Evolutionary conservation across 2,113 vertebrate genomes (phyloP).

Genomic region (Hiodon tergisus): DNA sequence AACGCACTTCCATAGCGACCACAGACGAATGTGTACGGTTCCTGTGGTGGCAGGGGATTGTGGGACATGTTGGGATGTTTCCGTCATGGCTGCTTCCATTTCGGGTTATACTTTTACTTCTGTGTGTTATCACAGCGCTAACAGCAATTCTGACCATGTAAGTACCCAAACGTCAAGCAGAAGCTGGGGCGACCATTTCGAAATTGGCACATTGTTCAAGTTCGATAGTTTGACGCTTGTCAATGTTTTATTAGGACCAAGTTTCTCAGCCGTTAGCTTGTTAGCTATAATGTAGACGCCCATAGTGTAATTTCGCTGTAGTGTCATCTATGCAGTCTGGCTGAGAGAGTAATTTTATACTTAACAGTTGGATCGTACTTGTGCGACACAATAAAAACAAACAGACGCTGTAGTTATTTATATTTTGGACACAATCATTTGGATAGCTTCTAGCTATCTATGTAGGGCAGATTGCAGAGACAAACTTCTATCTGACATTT

Average conservation of each 20-base stretch:
- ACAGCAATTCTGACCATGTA: constrained; percentile 95
- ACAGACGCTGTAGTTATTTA: too few relatives aligned
- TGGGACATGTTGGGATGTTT: constrained; percentile 75
- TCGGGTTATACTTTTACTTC: constrained; percentile 99
- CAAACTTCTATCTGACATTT: neutral
- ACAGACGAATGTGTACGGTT: neutral
- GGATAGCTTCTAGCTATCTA: neutral
- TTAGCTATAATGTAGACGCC: neutral
- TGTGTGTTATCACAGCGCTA: constrained; percentile 93
- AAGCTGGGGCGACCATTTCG: neutral
- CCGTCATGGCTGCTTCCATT: constrained; percentile 98
- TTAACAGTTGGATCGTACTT: too few relatives aligned
- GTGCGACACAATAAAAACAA: too few relatives aligned
- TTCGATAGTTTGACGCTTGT: neutral
- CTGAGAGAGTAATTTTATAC: too few relatives aligned
- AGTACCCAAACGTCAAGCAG: constrained; percentile 44
- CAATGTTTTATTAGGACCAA: neutral
- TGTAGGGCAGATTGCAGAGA: neutral
- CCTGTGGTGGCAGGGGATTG: constrained; percentile 55
- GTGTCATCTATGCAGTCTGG: too few relatives aligned
- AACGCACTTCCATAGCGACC: neutral
- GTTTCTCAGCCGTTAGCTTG: neutral
- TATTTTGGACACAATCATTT: too few relatives aligned
- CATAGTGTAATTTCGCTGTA: neutral
- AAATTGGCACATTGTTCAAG: neutral